A percentile compares a stretch with the other conserved stretches of the same genome.
phyloP scores from a whole-genome alignment of 2,113 vertebrate species.

The Siphamia tubifer region DNA sequence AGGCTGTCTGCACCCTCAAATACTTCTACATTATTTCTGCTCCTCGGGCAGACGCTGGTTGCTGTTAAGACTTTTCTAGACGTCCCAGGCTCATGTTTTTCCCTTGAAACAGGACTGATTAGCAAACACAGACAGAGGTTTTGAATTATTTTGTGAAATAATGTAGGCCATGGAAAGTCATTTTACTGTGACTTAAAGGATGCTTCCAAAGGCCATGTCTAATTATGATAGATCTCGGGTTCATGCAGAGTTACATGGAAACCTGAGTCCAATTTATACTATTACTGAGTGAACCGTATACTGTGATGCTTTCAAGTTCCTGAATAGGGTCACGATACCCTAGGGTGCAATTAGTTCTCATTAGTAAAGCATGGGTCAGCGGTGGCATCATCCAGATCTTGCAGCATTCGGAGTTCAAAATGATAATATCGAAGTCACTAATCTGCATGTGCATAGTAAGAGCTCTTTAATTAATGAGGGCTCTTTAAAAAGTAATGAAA shows the following conservation, averaged over 20 bases:
- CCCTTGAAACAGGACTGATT: not conserved
- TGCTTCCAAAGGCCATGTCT: not conserved
- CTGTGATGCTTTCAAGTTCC: not conserved
- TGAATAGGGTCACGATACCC: constrained; percentile 13
- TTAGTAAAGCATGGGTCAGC: constrained; percentile 19
- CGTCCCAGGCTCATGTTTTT: not conserved
- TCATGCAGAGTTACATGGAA: not conserved
- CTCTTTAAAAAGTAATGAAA: too few species aligned
- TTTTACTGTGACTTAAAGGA: not conserved
- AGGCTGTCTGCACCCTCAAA: constrained; percentile 12
- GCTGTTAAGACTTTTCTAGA: not conserved
- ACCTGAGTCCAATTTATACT: not conserved
- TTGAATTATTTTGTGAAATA: not conserved
- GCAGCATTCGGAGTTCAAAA: not conserved
- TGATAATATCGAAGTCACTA: not conserved
- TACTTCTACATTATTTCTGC: not conserved
- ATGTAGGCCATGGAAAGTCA: not conserved
- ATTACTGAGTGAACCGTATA: not conserved
- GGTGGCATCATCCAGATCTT: constrained; percentile 9
- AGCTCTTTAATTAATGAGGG: not conserved
- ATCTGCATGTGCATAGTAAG: not conserved
- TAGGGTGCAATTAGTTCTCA: constrained; percentile 27
- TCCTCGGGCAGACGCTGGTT: not conserved
- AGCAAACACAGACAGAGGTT: not conserved
- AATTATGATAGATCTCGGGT: not conserved